phyloP scores from a whole-genome alignment of 1,140 invertebrate species.

The Phenacoccus solenopsis region DNA sequence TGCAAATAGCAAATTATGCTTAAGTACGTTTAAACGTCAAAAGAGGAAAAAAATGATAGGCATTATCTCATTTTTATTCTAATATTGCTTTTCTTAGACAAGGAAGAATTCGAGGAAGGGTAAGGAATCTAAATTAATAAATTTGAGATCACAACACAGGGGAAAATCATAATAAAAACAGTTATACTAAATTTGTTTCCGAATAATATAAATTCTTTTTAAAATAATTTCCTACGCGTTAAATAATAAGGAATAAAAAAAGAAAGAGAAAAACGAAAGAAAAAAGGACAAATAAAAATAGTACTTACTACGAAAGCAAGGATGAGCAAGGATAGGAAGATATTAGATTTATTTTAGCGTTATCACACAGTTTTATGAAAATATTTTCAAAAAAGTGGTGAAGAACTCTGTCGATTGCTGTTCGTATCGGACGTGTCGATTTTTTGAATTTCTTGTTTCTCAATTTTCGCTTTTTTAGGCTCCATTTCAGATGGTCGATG shows the following conservation, averaged over 20 bases:
- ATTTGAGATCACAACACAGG: slow-evolving; percentile 8
- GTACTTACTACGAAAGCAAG: slow-evolving; percentile 8
- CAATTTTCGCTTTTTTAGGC: slow-evolving; percentile 34
- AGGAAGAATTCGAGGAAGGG: neutral
- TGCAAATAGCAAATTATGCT: no score
- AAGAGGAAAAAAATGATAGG: no score
- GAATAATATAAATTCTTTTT: neutral
- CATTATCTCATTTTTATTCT: neutral
- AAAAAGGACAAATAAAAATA: neutral
- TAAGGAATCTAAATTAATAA: neutral
- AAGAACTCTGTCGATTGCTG: neutral
- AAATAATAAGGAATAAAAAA: neutral
- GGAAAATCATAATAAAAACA: neutral
- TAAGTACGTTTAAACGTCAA: no score
- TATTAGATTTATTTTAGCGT: neutral
- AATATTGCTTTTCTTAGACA: neutral
- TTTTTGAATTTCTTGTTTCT: slow-evolving; percentile 18
- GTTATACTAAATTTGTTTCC: neutral
- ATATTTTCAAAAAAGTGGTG: neutral
- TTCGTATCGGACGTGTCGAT: neutral
- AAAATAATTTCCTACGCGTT: no score
- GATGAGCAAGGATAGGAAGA: slow-evolving; percentile 14
- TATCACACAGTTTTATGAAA: neutral
- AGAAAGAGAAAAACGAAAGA: neutral
- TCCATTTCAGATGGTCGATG: slow-evolving; percentile 68